These are phyloP conservation scores for Nasua narica DNA, from an alignment of 2,797 vertebrate species.

Conservation along the genomic window DNA sequence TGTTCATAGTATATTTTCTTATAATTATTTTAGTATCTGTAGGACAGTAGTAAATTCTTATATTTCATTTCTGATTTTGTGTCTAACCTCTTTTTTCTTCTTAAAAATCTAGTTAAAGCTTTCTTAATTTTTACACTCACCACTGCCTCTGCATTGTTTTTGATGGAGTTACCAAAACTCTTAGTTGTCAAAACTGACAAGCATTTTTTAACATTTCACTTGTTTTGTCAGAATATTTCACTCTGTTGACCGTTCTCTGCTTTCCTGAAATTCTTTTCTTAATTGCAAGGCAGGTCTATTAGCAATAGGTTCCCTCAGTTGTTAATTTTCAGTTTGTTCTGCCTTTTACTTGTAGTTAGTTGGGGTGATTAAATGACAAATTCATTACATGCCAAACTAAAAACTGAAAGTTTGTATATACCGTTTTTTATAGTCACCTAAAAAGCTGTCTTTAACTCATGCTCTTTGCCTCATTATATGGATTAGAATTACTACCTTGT, in stretches of 20 bases:
- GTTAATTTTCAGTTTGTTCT: not conserved
- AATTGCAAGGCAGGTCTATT: too few relatives aligned
- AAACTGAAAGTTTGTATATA: not conserved
- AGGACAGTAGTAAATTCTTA: not conserved
- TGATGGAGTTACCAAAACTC: not conserved
- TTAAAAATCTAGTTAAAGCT: not conserved
- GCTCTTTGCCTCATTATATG: too few relatives aligned
- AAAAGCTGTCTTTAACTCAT: too few relatives aligned
- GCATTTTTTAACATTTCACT: not conserved
- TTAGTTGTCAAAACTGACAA: not conserved
- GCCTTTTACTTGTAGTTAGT: not conserved
- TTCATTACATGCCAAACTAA: not conserved
- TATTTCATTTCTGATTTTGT: not conserved
- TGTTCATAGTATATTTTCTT: not conserved
- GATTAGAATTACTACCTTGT: too few relatives aligned
- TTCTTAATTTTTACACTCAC: not conserved
- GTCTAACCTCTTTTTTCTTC: not conserved
- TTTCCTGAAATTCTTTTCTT: not conserved
- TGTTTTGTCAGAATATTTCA: not conserved
- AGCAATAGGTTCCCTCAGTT: too few relatives aligned
- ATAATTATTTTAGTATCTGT: not conserved
- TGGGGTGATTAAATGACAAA: not conserved
- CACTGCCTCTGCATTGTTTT: accelerated
- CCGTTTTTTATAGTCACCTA: too few relatives aligned
- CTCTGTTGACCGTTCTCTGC: not conserved